Evolutionary conservation across 2,888 invertebrate species (phyloP).

Genomic region (Seira sanloemensis): DNA sequence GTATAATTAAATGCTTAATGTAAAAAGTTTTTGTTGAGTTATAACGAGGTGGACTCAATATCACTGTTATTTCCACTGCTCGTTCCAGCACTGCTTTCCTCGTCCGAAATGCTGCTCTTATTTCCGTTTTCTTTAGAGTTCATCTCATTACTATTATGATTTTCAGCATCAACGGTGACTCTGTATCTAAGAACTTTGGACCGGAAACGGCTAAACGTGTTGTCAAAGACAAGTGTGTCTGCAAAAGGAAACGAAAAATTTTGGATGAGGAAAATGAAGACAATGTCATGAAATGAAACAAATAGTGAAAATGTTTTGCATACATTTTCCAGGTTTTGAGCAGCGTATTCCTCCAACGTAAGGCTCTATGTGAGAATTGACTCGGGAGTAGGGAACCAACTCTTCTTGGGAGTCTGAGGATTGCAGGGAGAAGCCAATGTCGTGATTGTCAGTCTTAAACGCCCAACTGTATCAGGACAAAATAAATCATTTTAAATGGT

Average conservation of each 20-base stretch:
- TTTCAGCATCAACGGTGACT: constrained; percentile 19
- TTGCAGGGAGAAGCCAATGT: constrained; percentile 64
- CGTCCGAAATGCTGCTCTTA: background rate
- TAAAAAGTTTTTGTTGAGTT: background rate
- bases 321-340: constrained; percentile 67
- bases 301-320: constrained; percentile 2
- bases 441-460: constrained; percentile 65
- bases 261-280: background rate
- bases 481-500: too few relatives aligned
- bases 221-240: constrained; percentile 64
- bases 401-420: constrained; percentile 48
- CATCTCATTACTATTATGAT: background rate
- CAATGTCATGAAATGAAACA: background rate
- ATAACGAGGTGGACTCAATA: constrained; percentile 39
- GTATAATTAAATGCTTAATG: too few relatives aligned
- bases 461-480: constrained; percentile 56
- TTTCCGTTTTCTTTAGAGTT: background rate
- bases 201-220: constrained; percentile 65
- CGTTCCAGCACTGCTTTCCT: background rate
- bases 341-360: constrained; percentile 63
- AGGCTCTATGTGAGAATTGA: constrained; percentile 62
- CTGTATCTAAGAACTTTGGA: constrained; percentile 65
- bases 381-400: constrained; percentile 57
- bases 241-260: constrained; percentile 1
- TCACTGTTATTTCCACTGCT: constrained; percentile 31